phyloP scores from a whole-genome alignment of 2,797 vertebrate genomes.

The Gymnothorax reevesii region DNA sequence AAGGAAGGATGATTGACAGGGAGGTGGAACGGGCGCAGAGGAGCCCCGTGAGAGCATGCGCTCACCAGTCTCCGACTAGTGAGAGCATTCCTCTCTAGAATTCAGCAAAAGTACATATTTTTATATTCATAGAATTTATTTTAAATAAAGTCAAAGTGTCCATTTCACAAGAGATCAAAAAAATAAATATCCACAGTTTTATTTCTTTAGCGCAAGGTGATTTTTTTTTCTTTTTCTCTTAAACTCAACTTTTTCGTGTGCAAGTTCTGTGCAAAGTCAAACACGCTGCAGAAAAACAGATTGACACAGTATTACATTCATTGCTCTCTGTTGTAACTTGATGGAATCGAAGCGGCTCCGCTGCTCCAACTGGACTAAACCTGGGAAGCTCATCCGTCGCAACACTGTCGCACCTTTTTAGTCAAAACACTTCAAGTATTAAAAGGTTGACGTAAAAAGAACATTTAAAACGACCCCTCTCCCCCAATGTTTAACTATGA shows the following conservation, averaged over 20 bases:
- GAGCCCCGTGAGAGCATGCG: conserved; percentile 19
- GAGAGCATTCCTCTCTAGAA: conserved; percentile 46
- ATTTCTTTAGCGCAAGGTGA: conserved; percentile 59
- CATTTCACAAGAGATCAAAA: conserved; percentile 59
- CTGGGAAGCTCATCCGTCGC: conserved; percentile 32
- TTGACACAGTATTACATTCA: conserved; percentile 72
- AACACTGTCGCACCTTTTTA: conserved; percentile 58
- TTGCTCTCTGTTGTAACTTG: conserved; percentile 56
- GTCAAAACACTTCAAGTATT: conserved; percentile 72
- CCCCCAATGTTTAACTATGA: conserved; percentile 19
- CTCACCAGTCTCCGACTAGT: conserved; percentile 40
- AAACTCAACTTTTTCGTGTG: conserved; percentile 61
- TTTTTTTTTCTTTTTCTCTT: conserved; percentile 33
- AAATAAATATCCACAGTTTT: conserved; percentile 75
- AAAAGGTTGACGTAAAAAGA: conserved; percentile 42
- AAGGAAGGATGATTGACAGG: conserved; percentile 61
- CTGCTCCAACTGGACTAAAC: conserved; percentile 58
- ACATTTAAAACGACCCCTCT: conserved; percentile 39
- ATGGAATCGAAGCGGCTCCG: conserved; percentile 66
- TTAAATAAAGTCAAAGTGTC: conserved; percentile 65
- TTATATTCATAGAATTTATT: conserved; percentile 62
- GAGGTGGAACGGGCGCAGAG: not conserved
- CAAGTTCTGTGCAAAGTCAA: conserved; percentile 74
- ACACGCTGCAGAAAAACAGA: conserved; percentile 58
- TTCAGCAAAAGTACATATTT: conserved; percentile 58